Evolutionary conservation across 1,140 invertebrate genomes (phyloP).

Genomic region (Drosophila mauritiana): DNA sequence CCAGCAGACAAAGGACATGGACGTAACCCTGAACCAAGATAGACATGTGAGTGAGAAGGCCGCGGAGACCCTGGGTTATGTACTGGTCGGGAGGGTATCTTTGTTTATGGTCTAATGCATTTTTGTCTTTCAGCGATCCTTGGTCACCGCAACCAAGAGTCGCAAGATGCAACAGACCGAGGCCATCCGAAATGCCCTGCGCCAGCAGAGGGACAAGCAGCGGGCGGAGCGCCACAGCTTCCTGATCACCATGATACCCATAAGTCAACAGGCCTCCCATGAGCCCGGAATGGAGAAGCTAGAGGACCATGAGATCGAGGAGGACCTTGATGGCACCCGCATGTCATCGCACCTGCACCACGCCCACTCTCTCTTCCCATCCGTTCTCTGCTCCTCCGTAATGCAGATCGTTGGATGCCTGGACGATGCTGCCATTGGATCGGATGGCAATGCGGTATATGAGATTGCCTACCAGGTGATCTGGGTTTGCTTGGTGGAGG

Average conservation of each 20-base stretch:
- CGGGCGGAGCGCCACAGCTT: conserved; percentile 97
- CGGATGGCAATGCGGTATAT: conserved; percentile 96
- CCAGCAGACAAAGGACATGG: conserved; percentile 99
- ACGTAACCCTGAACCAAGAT: conserved; percentile 99
- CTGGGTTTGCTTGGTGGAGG: conserved; percentile 99
- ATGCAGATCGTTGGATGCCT: conserved; percentile 97
- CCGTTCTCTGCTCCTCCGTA: conserved; percentile 97
- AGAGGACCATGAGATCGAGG: conserved; percentile 95
- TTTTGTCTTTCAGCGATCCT: conserved; percentile 89
- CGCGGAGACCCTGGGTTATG: conserved; percentile 56
- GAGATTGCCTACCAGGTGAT: conserved; percentile 97
- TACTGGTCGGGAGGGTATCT: conserved; percentile 15
- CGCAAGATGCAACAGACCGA: conserved; percentile 99
- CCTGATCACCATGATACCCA: conserved; percentile 97
- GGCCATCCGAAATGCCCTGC: conserved; percentile 96
- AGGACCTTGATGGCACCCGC: conserved; percentile 89
- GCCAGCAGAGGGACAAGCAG: conserved; percentile 98
- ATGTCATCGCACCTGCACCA: conserved; percentile 91
- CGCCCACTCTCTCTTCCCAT: conserved; percentile 98
- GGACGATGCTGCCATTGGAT: conserved; percentile 97
- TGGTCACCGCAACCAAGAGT: conserved; percentile 99
- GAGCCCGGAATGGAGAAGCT: conserved; percentile 95
- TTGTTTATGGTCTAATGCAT: neutral
- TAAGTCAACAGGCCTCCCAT: conserved; percentile 97
- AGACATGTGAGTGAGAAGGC: conserved; percentile 91